Evolutionary conservation across 2,888 invertebrate species (phyloP).

Genomic region (Drosophila infuscata): DNA sequence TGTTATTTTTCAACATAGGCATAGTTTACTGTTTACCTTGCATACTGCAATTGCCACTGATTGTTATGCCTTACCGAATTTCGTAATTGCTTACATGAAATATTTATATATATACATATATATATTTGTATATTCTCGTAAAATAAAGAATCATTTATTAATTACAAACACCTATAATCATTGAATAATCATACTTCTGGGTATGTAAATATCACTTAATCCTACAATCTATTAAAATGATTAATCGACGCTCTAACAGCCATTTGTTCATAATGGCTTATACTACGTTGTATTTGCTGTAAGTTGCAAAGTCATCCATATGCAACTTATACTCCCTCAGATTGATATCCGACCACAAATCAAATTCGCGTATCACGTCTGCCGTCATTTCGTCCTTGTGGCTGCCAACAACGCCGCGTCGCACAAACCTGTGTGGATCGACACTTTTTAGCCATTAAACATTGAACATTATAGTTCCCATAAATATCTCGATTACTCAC

Average conservation of each 20-base stretch:
- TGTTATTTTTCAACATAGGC: not conserved
- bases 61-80: not conserved
- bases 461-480: not conserved
- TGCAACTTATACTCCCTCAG: conserved; percentile 70
- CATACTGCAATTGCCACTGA: conserved; percentile 1
- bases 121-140: not conserved
- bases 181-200: conserved; percentile 13
- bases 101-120: not conserved
- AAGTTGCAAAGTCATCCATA: conserved; percentile 75
- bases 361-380: conserved; percentile 78
- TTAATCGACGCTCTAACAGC: conserved; percentile 38
- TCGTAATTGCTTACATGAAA: not conserved
- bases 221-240: conserved; percentile 56
- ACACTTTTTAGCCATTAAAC: conserved; percentile 31
- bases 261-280: not conserved
- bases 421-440: conserved; percentile 76
- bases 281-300: conserved; percentile 68
- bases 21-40: not conserved
- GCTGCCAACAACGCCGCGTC: conserved; percentile 83
- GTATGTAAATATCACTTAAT: conserved; percentile 52
- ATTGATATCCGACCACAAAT: conserved; percentile 80
- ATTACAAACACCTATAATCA: conserved; percentile 29
- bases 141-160: conserved; percentile 30
- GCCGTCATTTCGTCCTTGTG: conserved; percentile 82
- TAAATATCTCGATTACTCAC: conserved; percentile 44